Evolutionary conservation across 2,113 vertebrate species (phyloP).

Genomic region (Uropsilus gracilis): DNA sequence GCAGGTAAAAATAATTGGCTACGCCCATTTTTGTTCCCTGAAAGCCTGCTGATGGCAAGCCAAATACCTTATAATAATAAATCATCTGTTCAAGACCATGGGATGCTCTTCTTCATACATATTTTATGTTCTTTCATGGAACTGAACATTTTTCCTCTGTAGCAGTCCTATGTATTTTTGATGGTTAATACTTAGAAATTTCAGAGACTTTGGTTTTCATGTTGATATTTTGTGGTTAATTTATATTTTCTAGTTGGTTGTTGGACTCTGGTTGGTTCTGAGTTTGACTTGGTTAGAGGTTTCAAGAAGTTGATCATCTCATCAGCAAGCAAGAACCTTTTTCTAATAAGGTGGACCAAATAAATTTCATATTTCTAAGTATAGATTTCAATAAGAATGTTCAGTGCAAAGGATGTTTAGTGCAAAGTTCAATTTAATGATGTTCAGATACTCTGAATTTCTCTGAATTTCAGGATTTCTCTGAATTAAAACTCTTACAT

Average conservation of each 20-base stretch:
- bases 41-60: not conserved
- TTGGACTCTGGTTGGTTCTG: not conserved
- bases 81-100: not conserved
- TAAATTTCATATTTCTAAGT: too few species aligned
- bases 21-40: not conserved
- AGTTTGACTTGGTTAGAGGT: constrained; percentile 9
- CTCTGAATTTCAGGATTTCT: constrained; percentile 25
- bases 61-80: not conserved
- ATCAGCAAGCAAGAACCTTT: constrained; percentile 18
- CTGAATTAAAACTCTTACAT: not conserved
- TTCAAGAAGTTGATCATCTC: not conserved
- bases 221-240: not conserved
- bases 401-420: too few species aligned
- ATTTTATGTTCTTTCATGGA: not conserved
- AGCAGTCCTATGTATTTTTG: not conserved
- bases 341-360: too few species aligned
- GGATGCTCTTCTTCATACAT: constrained; percentile 2
- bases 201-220: not conserved
- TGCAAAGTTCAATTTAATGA: not conserved
- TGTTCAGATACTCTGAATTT: not conserved
- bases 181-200: not conserved
- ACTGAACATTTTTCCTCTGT: not conserved
- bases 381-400: too few species aligned
- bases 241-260: constrained; percentile 11
- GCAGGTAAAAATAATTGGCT: not conserved